phyloP scores from a whole-genome alignment of 2,888 invertebrate species.

The Apotomis betuletana region DNA sequence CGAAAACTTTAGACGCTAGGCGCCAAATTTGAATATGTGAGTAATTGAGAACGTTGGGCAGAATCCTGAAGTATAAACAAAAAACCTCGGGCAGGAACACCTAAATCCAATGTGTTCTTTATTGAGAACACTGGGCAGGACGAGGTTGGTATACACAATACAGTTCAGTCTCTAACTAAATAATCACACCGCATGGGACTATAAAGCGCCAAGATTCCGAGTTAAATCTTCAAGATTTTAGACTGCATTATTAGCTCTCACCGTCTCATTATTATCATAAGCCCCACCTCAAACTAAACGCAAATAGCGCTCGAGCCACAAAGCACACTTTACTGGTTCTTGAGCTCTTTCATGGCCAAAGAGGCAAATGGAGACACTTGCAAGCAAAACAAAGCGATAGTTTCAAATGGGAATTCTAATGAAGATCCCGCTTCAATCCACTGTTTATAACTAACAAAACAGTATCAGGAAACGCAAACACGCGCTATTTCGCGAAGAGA shows the following conservation, averaged over 20 bases:
- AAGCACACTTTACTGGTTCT: constrained; percentile 40
- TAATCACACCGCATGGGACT: background rate
- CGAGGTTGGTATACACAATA: background rate
- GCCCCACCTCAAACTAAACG: constrained; percentile 35
- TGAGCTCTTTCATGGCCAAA: constrained; percentile 41
- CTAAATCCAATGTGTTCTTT: too few species aligned
- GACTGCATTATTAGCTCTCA: constrained; percentile 23
- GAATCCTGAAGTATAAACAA: too few species aligned
- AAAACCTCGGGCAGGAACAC: too few species aligned
- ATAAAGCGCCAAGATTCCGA: constrained; percentile 8
- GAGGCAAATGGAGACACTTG: constrained; percentile 31
- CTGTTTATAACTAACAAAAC: constrained; percentile 55
- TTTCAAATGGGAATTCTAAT: constrained; percentile 46
- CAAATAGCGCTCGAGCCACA: constrained; percentile 40
- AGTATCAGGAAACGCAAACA: constrained; percentile 50
- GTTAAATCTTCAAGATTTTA: constrained; percentile 19
- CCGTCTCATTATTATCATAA: constrained; percentile 39
- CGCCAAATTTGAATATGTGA: too few species aligned
- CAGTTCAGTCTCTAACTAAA: constrained; percentile 1
- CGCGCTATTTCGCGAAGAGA: constrained; percentile 35
- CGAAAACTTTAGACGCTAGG: too few species aligned
- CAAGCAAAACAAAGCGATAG: constrained; percentile 41
- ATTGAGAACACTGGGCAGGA: too few species aligned
- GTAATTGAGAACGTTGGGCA: too few species aligned
- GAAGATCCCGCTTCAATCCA: constrained; percentile 48